A percentile compares a stretch with the other conserved stretches of the same genome.
These are phyloP conservation scores for Phyllostomus discolor DNA, from an alignment of 2,113 vertebrate species.

Conservation along the genomic window DNA sequence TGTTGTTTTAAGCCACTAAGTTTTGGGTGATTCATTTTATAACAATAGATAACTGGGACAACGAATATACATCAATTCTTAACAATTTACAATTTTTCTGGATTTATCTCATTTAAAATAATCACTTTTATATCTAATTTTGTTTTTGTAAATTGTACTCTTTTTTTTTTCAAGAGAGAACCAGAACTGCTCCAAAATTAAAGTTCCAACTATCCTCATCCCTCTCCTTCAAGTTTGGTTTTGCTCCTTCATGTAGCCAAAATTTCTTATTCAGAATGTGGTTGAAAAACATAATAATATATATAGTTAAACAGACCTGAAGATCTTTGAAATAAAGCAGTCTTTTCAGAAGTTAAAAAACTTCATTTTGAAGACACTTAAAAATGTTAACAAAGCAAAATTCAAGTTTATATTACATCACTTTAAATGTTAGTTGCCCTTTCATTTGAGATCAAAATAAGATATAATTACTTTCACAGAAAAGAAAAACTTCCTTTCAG, in stretches of 20 bases:
- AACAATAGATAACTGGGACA: neutral
- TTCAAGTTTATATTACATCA: conserved; percentile 32
- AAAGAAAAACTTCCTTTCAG: conserved; percentile 36
- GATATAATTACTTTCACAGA: conserved; percentile 36
- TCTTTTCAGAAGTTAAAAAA: conserved; percentile 36
- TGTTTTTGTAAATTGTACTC: neutral
- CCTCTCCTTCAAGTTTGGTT: neutral
- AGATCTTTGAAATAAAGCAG: conserved; percentile 17
- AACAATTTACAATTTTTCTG: neutral
- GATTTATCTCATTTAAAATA: neutral
- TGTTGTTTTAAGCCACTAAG: neutral
- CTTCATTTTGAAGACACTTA: conserved; percentile 31
- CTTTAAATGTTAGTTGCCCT: conserved; percentile 45
- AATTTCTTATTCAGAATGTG: conserved; percentile 40
- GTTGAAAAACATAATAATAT: conserved; percentile 28
- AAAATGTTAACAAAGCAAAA: conserved; percentile 42
- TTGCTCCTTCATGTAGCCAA: neutral
- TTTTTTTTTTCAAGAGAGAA: conserved; percentile 38
- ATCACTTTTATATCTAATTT: conserved; percentile 28
- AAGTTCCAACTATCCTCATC: neutral
- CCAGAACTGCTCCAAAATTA: neutral
- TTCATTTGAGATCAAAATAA: conserved; percentile 49
- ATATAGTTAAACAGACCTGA: neutral
- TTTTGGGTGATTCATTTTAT: neutral
- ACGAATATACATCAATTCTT: neutral